phyloP scores from a whole-genome alignment of 2,797 vertebrate species.

The Typhlichthys subterraneus region DNA sequence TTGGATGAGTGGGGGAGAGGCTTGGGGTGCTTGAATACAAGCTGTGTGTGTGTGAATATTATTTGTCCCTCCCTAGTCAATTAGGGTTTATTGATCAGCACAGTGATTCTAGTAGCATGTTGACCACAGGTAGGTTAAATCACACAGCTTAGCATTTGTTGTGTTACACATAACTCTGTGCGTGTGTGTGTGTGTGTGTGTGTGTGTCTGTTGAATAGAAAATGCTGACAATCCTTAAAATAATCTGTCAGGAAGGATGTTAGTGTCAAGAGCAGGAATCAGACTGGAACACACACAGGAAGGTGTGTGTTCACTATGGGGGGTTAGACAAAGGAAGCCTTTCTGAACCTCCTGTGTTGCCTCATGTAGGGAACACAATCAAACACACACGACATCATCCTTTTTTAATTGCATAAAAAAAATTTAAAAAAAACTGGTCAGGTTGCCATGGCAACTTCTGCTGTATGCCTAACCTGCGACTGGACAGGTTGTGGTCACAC shows the following conservation, averaged over 20 bases:
- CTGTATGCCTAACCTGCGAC: too few species aligned
- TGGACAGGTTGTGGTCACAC: too few species aligned
- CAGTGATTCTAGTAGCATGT: slow-evolving; percentile 27
- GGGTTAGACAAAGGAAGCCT: too few species aligned
- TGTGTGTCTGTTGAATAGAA: slow-evolving; percentile 41
- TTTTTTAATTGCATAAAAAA: too few species aligned
- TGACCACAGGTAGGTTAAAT: slow-evolving; percentile 37
- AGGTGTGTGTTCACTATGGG: too few species aligned
- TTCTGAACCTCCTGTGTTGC: too few species aligned
- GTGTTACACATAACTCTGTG: not conserved
- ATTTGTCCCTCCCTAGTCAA: slow-evolving; percentile 43
- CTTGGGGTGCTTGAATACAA: not conserved
- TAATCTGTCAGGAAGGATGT: slow-evolving; percentile 76
- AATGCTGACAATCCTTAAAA: slow-evolving; percentile 61
- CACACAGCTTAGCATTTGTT: slow-evolving; percentile 1
- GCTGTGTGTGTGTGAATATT: slow-evolving; percentile 16
- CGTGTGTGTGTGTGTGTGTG: slow-evolving; percentile 8
- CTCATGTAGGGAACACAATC: too few species aligned
- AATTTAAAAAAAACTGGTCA: too few species aligned
- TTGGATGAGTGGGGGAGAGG: too few species aligned
- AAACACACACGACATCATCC: too few species aligned
- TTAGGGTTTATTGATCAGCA: slow-evolving; percentile 53
- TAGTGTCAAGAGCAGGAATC: slow-evolving; percentile 63
- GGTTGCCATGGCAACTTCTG: too few species aligned
- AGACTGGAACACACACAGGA: slow-evolving; percentile 38